Evolutionary conservation across 1,140 invertebrate genomes (phyloP).

Genomic region (Procambarus virginalis): DNA sequence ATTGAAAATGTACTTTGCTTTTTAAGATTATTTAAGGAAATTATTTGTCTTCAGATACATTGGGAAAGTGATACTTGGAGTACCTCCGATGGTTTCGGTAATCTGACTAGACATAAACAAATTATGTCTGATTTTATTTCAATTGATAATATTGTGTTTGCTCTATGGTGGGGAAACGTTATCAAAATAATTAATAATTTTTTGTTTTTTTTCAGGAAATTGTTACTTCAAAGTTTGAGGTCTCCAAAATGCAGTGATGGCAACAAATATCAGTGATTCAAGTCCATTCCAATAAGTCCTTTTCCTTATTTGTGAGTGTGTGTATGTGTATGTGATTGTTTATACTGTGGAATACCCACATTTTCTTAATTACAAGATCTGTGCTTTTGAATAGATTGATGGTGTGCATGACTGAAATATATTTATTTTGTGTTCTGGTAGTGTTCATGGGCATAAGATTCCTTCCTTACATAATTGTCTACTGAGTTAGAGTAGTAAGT

Average conservation of each 20-base stretch:
- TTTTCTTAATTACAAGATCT: neutral
- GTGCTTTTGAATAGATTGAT: neutral
- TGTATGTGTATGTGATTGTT: neutral
- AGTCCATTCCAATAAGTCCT: neutral
- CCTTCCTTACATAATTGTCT: neutral
- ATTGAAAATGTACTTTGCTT: too few relatives aligned
- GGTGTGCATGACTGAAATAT: neutral
- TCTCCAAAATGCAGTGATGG: neutral
- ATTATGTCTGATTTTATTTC: too few relatives aligned
- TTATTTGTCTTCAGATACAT: too few relatives aligned
- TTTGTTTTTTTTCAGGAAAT: neutral
- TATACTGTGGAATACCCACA: neutral
- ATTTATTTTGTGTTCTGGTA: neutral
- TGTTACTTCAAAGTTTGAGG: neutral
- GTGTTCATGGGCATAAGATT: neutral
- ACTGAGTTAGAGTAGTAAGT: neutral
- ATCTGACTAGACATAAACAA: too few relatives aligned
- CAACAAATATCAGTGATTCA: neutral
- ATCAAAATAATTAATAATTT: too few relatives aligned
- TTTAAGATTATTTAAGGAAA: too few relatives aligned
- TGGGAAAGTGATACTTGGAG: too few relatives aligned
- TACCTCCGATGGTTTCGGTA: too few relatives aligned
- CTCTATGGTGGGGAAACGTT: too few relatives aligned
- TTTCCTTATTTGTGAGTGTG: neutral
- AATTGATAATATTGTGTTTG: too few relatives aligned